Conservation (phyloP, 2,888 invertebrate genomes). For the Pogonocherus hispidulus region DNA sequence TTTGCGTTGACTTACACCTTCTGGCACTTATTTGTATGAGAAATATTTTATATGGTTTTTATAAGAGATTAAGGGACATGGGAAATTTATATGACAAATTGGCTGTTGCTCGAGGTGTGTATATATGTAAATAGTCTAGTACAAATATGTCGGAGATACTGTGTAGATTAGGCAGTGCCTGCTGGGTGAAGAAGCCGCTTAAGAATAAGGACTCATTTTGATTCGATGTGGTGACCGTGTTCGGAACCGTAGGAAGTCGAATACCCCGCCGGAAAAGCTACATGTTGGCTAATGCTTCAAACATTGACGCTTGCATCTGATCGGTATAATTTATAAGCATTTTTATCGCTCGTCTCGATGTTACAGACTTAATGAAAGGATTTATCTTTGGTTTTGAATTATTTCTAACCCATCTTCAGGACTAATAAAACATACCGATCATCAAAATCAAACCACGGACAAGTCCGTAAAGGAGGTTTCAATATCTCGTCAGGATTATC, state of each 20-base stretch:
- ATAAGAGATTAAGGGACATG: too few species aligned
- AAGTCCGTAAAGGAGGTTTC: too few species aligned
- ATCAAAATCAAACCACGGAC: too few species aligned
- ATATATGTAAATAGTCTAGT: slow-evolving; percentile 27
- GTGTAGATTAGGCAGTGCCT: slow-evolving; percentile 62
- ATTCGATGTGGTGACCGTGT: slow-evolving; percentile 58
- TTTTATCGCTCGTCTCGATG: too few species aligned
- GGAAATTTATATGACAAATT: slow-evolving; percentile 22
- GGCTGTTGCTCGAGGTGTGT: slow-evolving; percentile 3
- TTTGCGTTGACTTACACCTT: too few species aligned
- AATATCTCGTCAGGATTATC: too few species aligned
- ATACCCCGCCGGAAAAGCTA: slow-evolving; percentile 52
- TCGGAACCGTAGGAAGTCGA: slow-evolving; percentile 54
- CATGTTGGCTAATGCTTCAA: slow-evolving; percentile 27
- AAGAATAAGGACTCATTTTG: slow-evolving; percentile 58
- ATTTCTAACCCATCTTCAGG: too few species aligned
- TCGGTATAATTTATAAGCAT: background rate
- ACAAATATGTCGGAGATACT: slow-evolving; percentile 56
- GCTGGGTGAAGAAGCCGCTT: slow-evolving; percentile 62
- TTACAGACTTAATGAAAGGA: too few species aligned
- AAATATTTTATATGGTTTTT: too few species aligned
- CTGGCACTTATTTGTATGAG: too few species aligned
- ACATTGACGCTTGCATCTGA: slow-evolving; percentile 17
- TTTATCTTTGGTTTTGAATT: too few species aligned
- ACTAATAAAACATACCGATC: too few species aligned